phyloP scores from a whole-genome alignment of 2,797 vertebrate genomes.

The Strix occidentalis region DNA sequence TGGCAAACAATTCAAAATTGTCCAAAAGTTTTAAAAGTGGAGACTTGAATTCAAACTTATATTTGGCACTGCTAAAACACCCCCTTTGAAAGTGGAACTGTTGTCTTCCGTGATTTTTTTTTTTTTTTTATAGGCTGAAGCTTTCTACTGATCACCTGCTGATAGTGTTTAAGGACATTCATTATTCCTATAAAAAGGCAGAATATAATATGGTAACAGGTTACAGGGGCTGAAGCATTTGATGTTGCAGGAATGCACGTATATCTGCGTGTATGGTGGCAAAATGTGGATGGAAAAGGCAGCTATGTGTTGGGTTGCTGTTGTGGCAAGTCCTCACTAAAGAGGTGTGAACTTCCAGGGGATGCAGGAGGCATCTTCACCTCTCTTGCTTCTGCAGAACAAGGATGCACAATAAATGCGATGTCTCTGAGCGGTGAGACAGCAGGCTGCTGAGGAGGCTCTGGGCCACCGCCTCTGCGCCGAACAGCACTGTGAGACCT shows the following conservation, averaged over 20 bases:
- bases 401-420: rapidly evolving
- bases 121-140: not conserved
- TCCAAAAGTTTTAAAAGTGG: not conserved
- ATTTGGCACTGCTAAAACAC: not conserved
- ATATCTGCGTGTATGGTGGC: rapidly evolving
- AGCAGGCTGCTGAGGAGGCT: not conserved
- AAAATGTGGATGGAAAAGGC: not conserved
- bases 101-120: not conserved
- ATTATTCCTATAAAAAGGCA: not conserved
- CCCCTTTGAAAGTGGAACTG: not conserved
- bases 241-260: not conserved
- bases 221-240: not conserved
- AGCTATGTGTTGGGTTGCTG: not conserved
- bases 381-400: not conserved
- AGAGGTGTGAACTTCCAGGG: not conserved
- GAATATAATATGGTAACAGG: not conserved
- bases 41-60: not conserved
- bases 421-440: not conserved
- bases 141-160: not conserved
- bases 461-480: not conserved
- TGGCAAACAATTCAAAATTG: not conserved
- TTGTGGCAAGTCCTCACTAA: not conserved
- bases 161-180: not conserved
- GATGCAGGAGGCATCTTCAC: not conserved
- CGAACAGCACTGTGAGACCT: not conserved